phyloP scores from a whole-genome alignment of 2,888 invertebrate species.

The Rhyacophila evoluta region DNA sequence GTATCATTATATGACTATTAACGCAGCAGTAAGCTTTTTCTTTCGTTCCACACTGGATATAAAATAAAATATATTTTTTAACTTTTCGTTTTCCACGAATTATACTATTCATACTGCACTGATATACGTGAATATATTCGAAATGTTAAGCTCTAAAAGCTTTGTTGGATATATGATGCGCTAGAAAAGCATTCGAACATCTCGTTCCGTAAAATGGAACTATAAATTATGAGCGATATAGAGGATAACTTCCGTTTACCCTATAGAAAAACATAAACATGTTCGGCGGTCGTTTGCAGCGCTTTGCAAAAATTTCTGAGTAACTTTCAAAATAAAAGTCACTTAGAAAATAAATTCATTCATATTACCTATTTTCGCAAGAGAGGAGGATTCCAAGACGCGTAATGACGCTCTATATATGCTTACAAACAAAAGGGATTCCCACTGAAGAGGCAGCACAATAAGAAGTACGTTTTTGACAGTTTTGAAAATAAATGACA shows the following conservation, averaged over 20 bases:
- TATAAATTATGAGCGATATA: slow-evolving; percentile 10
- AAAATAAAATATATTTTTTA: too few species aligned
- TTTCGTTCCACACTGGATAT: too few species aligned
- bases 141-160: not conserved
- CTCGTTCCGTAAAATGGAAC: slow-evolving; percentile 3
- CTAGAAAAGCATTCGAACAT: not conserved
- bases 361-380: slow-evolving; percentile 37
- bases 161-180: not conserved
- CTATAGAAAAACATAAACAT: slow-evolving; percentile 24
- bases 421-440: too few species aligned
- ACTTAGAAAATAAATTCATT: slow-evolving; percentile 48
- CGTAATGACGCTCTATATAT: not conserved
- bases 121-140: too few species aligned
- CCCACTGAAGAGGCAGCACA: too few species aligned
- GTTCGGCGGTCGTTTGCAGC: slow-evolving; percentile 34
- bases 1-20: too few species aligned
- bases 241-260: slow-evolving; percentile 15
- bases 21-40: too few species aligned
- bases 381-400: not conserved
- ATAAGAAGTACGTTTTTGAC: too few species aligned
- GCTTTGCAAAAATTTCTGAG: slow-evolving; percentile 33
- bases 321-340: slow-evolving; percentile 48
- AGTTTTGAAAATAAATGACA: too few species aligned
- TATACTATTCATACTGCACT: too few species aligned
- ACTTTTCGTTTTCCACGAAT: too few species aligned